Evolutionary conservation across 1,140 invertebrate species (phyloP).

Genomic region (Nephotettix cincticeps): DNA sequence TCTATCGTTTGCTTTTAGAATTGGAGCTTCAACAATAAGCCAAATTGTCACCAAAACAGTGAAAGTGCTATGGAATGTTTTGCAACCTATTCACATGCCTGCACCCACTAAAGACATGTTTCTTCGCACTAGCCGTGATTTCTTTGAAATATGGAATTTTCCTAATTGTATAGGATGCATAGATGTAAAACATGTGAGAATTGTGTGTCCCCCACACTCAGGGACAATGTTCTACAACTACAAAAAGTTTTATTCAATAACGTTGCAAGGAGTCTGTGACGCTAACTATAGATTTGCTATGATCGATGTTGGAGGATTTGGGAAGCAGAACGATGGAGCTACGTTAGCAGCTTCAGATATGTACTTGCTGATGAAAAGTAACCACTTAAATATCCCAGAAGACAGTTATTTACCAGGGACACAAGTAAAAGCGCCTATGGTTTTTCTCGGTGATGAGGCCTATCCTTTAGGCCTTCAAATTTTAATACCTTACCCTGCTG

Average conservation of each 20-base stretch:
- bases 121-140: constrained; percentile 8
- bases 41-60: constrained; percentile 20
- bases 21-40: constrained; percentile 20
- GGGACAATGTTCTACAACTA: constrained; percentile 49
- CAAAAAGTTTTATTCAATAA: constrained; percentile 49
- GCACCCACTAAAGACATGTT: constrained; percentile 12
- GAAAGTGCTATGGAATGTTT: constrained; percentile 20
- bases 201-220: constrained; percentile 42
- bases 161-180: constrained; percentile 44
- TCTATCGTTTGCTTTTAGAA: constrained; percentile 22
- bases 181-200: constrained; percentile 48
- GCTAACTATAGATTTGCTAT: constrained; percentile 48
- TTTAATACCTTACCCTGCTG: constrained; percentile 18
- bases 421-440: constrained; percentile 20
- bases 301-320: constrained; percentile 49
- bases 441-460: constrained; percentile 21
- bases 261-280: constrained; percentile 51
- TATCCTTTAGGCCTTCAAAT: background rate
- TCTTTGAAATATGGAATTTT: constrained; percentile 36
- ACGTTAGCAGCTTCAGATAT: constrained; percentile 23
- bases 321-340: constrained; percentile 35
- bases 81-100: constrained; percentile 20
- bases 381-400: constrained; percentile 6
- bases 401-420: constrained; percentile 12
- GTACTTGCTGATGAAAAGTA: constrained; percentile 10